These are phyloP conservation scores for Eulithis prunata DNA, from an alignment of 2,888 invertebrate genomes.

Conservation along the genomic window DNA sequence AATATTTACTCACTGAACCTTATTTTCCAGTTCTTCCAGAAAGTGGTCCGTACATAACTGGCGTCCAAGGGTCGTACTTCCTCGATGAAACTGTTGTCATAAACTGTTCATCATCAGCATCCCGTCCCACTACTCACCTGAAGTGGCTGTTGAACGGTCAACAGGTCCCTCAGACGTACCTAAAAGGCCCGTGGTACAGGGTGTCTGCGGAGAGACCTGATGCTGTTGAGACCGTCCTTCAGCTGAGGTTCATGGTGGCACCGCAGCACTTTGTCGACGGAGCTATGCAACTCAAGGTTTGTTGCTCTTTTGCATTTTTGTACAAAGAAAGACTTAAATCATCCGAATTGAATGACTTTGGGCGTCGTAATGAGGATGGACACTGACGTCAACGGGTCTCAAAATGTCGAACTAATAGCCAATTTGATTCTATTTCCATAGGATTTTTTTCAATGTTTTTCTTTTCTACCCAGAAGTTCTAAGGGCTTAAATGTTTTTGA, in stretches of 20 bases:
- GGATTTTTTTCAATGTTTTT: too few species aligned
- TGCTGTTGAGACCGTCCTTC: conserved; percentile 89
- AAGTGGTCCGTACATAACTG: conserved; percentile 90
- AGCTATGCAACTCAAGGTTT: conserved; percentile 90
- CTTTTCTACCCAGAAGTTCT: too few species aligned
- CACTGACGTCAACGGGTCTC: too few species aligned
- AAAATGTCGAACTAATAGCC: too few species aligned
- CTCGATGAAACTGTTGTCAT: conserved; percentile 89
- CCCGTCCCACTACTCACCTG: conserved; percentile 91
- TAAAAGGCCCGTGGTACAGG: conserved; percentile 80
- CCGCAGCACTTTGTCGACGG: conserved; percentile 90
- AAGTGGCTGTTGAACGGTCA: conserved; percentile 93
- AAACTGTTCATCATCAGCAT: conserved; percentile 91
- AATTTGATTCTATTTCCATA: too few species aligned
- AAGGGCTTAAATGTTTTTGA: conserved; percentile 3
- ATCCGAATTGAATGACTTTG: too few species aligned
- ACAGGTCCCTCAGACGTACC: conserved; percentile 80
- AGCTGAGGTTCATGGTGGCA: conserved; percentile 89
- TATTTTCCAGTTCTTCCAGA: conserved; percentile 88
- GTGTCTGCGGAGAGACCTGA: conserved; percentile 76
- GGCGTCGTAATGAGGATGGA: too few species aligned
- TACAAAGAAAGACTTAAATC: too few species aligned
- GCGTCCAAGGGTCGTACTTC: conserved; percentile 90
- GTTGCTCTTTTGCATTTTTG: background rate
- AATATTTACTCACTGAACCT: background rate